Evolutionary conservation across 2,113 vertebrate genomes (phyloP).

Genomic region (Collichthys lucidus): DNA sequence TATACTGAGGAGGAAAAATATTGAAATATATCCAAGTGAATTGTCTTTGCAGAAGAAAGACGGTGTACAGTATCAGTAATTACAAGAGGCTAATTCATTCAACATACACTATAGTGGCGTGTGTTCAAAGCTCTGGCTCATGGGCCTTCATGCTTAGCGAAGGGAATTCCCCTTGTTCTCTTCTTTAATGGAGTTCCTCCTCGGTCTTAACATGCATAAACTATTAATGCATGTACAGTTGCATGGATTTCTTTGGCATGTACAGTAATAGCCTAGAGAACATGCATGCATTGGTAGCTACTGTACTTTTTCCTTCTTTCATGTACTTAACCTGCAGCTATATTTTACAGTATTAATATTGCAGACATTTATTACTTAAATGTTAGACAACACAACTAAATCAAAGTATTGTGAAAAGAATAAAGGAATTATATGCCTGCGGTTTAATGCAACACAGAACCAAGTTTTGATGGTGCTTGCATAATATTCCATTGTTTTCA

Average conservation of each 20-base stretch:
- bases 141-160: conserved; percentile 25
- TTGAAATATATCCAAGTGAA: conserved; percentile 53
- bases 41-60: conserved; percentile 31
- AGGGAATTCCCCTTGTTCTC: conserved; percentile 38
- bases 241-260: conserved; percentile 16
- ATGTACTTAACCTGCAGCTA: conserved; percentile 9
- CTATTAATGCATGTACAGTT: conserved; percentile 27
- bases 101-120: conserved; percentile 15
- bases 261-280: neutral
- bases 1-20: conserved; percentile 24
- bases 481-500: neutral
- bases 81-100: conserved; percentile 51
- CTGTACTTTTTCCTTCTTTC: neutral
- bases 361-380: conserved; percentile 16
- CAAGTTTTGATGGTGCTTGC: no score
- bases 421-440: neutral
- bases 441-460: neutral
- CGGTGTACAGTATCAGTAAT: conserved; percentile 41
- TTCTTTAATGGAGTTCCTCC: conserved; percentile 41
- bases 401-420: conserved; percentile 11
- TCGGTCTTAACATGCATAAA: conserved; percentile 27
- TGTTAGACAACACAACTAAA: conserved; percentile 7
- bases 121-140: conserved; percentile 21
- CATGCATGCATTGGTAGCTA: conserved; percentile 1
- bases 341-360: neutral